Evolutionary conservation across 2,113 vertebrate genomes (phyloP), one percentile per base, ranked within the genome.

Genomic region (Ictalurus furcatus): DNA sequence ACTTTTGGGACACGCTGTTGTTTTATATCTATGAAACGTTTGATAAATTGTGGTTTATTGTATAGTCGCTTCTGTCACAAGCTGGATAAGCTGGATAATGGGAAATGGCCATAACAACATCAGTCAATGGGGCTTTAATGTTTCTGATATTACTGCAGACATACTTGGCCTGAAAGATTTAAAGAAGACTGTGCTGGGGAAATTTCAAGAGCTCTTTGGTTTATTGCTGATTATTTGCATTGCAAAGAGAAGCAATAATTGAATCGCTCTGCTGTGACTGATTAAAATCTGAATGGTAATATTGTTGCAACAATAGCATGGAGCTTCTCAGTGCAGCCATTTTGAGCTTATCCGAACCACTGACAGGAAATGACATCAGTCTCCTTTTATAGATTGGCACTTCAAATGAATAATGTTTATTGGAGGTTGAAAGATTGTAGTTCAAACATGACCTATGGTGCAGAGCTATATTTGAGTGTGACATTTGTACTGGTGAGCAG

Each of bases 401-500:
- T 71, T 85, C 37, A 85, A 85, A 61, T 71, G 37, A 73, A 44
- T 34, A 85, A 85, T 73, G 52, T 88, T 90, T 82, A 85, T 86
- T 37, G 9, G 87, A 78, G 67, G 78, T 90, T 79, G 14, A 87
- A 71, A 30, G 63, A n/a, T 37, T 63, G 28, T 63, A 71, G 73
- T 89, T 88, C 74, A 90, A 87, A 88, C 82, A 69, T 54, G 86
- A 67, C 65, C 81, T 86, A 25, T 76, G 81, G 59, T 56, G 73
- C 61, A 13, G 74, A 73, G 86, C 86, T 88, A 81, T 88, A 88
- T 85, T 54, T 81, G 82, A 90, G 82, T 65, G 28, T 90, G 86
- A 88, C 87, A 90, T 90, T 90, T 90, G 74, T 88, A 76, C 69
- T 52, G 13, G 71, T 69, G 65, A 71, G 67, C 67, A 85, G 67